Percentiles rank a stretch among this genome's conserved stretches.
Evolutionary conservation across 2,888 invertebrate species (phyloP).

Genomic region (Callosobruchus maculatus): DNA sequence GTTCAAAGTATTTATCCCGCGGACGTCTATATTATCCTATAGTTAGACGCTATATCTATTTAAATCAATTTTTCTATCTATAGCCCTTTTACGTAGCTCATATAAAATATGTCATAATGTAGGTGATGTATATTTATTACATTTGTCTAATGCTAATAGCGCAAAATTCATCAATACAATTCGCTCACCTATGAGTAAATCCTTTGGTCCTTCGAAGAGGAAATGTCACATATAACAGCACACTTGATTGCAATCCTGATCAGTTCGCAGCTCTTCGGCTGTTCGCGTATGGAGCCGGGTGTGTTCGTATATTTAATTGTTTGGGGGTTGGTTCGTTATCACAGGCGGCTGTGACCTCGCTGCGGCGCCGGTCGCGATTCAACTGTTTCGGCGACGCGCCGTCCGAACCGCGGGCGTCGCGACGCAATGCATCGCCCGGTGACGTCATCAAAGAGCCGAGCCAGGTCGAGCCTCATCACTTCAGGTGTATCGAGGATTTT

Average conservation of each 20-base stretch:
- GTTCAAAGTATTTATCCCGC: too few species aligned
- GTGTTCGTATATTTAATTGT: neutral
- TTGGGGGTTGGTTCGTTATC: neutral
- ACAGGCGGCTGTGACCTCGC: neutral
- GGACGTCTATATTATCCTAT: too few species aligned
- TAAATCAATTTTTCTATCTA: too few species aligned
- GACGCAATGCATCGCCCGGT: neutral
- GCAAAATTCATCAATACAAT: neutral
- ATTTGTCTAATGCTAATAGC: neutral
- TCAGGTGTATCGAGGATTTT: too few species aligned
- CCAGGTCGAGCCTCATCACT: too few species aligned
- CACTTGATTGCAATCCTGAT: neutral
- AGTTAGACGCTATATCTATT: too few species aligned
- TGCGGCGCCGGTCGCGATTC: neutral
- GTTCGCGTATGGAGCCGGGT: neutral
- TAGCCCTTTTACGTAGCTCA: too few species aligned
- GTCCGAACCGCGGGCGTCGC: neutral
- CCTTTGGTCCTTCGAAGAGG: neutral
- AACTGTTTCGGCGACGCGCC: neutral
- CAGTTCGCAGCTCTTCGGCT: neutral
- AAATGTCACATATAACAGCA: neutral
- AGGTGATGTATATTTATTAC: too few species aligned
- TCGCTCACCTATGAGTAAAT: neutral
- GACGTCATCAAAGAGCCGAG: neutral
- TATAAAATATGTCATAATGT: too few species aligned